Percentiles rank a stretch among this genome's conserved stretches.
Conservation (phyloP, 2,797 vertebrate genomes). For the Neomorphus geoffroyi region DNA sequence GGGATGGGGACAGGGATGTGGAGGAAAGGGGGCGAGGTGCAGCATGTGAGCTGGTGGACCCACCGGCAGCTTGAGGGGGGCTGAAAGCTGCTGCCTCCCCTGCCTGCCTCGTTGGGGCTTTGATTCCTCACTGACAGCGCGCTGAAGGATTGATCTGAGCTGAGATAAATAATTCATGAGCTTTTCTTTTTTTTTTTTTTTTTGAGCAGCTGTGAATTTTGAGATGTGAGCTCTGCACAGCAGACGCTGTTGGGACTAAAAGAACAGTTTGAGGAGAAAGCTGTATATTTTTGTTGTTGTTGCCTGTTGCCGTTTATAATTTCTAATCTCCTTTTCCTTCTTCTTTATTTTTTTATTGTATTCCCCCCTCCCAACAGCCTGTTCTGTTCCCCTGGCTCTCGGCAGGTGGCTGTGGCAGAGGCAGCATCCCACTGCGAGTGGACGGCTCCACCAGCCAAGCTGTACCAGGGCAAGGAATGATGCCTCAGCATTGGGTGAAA, state of each 20-base stretch:
- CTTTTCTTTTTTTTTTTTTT: neutral
- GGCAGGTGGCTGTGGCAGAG: neutral
- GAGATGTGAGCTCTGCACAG: neutral
- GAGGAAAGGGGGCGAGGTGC: neutral
- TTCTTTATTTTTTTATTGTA: neutral
- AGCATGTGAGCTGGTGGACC: accelerated
- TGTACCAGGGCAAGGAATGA: neutral
- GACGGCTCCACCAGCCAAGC: neutral
- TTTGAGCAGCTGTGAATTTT: conserved; percentile 49
- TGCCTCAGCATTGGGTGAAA: neutral
- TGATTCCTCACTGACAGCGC: conserved; percentile 68
- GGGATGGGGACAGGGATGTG: neutral
- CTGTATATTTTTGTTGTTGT: conserved; percentile 23
- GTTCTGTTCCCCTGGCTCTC: neutral
- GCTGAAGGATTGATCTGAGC: conserved; percentile 66
- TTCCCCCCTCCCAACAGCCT: neutral
- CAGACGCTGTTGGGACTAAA: conserved; percentile 4
- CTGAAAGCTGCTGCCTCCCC: neutral
- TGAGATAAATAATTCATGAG: conserved; percentile 69
- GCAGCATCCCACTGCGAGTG: accelerated
- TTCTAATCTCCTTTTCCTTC: neutral
- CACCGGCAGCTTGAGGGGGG: neutral
- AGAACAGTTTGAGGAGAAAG: conserved; percentile 19
- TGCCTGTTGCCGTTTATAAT: conserved; percentile 14
- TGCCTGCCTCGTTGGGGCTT: conserved; percentile 47